Evolutionary conservation across 2,797 vertebrate genomes (phyloP), one percentile per base, ranked within the genome.

Genomic region (Crocidura indochinensis): DNA sequence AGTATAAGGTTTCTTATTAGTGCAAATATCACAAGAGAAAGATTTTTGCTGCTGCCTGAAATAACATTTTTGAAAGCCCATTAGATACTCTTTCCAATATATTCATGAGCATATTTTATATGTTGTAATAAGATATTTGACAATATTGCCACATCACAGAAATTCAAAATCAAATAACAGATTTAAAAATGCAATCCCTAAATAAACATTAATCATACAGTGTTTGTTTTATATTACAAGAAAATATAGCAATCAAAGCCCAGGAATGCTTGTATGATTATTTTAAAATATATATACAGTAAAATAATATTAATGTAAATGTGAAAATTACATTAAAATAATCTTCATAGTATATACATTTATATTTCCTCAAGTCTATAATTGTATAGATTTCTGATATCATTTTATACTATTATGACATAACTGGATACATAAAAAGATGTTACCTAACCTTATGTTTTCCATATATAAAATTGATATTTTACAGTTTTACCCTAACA

Each of bases 191-290:
- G 31, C 62, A 87, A 92, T 91, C 73, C 56, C 53, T 95, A 88
- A 80, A 83, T 90, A 96, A 95, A 96, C 78, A 95, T 93, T 91
- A 93, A 95, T 95, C 73, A 90, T 72, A 72, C 6, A 62, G 29
- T 90, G 38, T 89, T 93, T 95, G 44, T 56, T 83, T 89, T 91
- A 49, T 69, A 31, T 81, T 69, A 80, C 92, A 95, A 73, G 93
- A 95, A 96, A 93, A 93, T 62, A 92, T 77, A 94, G 73, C 90
- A 90, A 93, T 84, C 78, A 75, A 64, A 90, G 6, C 68, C 19
- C n/a, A 85, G 69, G 51, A 62, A 87, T 85, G 84, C 44, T 68
- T 79, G 24, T 65, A 10, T 31, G 29, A 62, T 93, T 24, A 53
- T 62, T 91, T 94, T 88, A 65, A 46, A 29, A 27, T 77, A 93